Conservation (phyloP, 2,113 vertebrate species). For the Spea multiplicata region DNA sequence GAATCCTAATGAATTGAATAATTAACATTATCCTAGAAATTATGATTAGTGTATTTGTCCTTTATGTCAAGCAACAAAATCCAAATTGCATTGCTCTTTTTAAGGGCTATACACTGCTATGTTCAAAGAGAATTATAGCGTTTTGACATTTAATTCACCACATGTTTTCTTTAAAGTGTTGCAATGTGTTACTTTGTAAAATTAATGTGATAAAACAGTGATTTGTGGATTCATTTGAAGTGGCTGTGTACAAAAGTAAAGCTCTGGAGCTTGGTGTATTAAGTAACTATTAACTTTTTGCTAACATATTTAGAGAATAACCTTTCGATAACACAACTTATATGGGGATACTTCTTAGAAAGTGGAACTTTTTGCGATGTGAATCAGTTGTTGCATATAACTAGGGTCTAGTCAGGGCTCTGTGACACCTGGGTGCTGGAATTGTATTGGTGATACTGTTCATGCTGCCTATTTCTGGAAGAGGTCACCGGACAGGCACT, state of each 20-base stretch:
- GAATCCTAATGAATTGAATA: no score
- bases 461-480: no score
- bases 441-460: no score
- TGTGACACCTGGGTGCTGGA: no score
- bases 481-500: no score
- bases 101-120: not conserved
- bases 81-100: not conserved
- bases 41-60: not conserved
- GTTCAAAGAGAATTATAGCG: not conserved
- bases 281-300: not conserved
- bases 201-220: not conserved
- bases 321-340: no score
- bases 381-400: no score
- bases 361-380: no score
- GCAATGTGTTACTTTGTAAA: not conserved
- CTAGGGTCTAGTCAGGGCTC: no score
- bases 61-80: not conserved
- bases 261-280: not conserved
- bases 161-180: not conserved
- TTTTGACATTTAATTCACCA: not conserved
- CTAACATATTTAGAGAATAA: no score
- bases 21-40: no score
- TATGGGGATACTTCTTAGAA: no score
- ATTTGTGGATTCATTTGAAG: slow-evolving; percentile 56
- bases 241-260: slow-evolving; percentile 55